Base-by-base conservation (phyloP, 2,797 vertebrate genomes). In the Phataginus tricuspis region DNA sequence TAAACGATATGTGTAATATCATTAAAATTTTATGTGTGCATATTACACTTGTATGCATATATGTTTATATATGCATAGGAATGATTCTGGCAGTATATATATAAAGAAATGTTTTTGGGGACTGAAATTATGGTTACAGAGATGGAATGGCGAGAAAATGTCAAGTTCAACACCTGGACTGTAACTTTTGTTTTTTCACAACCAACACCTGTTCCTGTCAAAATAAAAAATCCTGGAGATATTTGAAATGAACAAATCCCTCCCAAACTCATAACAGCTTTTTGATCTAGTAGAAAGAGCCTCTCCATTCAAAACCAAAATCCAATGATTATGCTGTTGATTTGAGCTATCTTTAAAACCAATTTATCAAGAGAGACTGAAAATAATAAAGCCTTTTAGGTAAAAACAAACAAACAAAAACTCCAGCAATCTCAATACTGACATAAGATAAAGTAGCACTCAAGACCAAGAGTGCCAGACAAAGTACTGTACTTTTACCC, bases 201-300 rank as follows among this genome's bases (percentile, higher is more conserved):
- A 77, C 31, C 29, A 86, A 75, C 61, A 72, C 71, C 59, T 89
- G 79, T 90, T 78, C 68, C 55, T 90, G 92, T 86, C 39, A 94
- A 94, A 92, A 91, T 79, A 49, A 85, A 91, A 95, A 94, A 68
- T 68, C 55, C 34, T 61, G 78, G 63, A 86, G 63, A 55, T 49
- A 95, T 90, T 72, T 72, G 86, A 90, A 97, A 86, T 19, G 39
- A 92, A 89, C 27, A 95, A 92, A 86, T 72, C 63, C 25, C 49
- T 96, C 39, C 68, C 71, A 86, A 92, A 63, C 21, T 45, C 83
- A 55, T 66, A 77, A 53, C 15, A 75, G 83, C 23, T 78, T 91
- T 91, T 64, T 66, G 86, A 79, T 37, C 25, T 55, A 64, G 34
- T 59, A 34, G 78, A 77, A 51, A 34, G 12, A 74, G 31, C 51